Base-by-base conservation (phyloP, 2,888 invertebrate species). In the Calameuta pallipes region DNA sequence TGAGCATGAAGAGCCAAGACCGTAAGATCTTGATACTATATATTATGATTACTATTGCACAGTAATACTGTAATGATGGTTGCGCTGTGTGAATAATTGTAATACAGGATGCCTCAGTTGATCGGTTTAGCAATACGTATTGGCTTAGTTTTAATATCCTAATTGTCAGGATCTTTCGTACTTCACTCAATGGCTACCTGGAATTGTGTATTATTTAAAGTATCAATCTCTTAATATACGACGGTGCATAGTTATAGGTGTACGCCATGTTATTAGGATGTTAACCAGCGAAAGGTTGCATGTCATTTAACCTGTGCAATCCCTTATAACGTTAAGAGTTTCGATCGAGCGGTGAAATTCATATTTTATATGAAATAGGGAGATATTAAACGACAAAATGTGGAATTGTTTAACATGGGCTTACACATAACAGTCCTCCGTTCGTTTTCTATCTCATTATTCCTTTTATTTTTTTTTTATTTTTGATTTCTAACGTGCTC, bases 321-420 rank as follows among this genome's bases (percentile, higher is more conserved):
- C 78, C 75, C 79, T 76, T 78, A 74, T 78, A 74, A 78, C 76
- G 75, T 79, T 77, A 78, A 80, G 76, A 80, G 79, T 73, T 23
- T 56, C 56, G 6, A 56, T 56, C 33, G 33, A 71, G 15, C 31
- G 37, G 78, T 74, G 79, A 77, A 79, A 73, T 79, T 79, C 79
- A 80, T 83, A 83, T 82, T 83, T 83, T 83, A 82, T 83, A 82
- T 56, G 56, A 56, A 56, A 56, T 15, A 56, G 56, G 23, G 56
- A 56, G 56, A 23, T 56, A 56, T 79, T 80, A 80, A 83, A 81
- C 82, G 77, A 76, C 69, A 81, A 73, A 78, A 76, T 36, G n/a
- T 74, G 74, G 34, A 74, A 35, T 36, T 30, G 6, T 74, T 74
- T n/a, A n/a, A 74, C 34, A 31, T 34, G 12, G 74, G 74, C 74